Evolutionary conservation across 2,113 vertebrate species (phyloP).

Genomic region (Benitochromis conjunctus): DNA sequence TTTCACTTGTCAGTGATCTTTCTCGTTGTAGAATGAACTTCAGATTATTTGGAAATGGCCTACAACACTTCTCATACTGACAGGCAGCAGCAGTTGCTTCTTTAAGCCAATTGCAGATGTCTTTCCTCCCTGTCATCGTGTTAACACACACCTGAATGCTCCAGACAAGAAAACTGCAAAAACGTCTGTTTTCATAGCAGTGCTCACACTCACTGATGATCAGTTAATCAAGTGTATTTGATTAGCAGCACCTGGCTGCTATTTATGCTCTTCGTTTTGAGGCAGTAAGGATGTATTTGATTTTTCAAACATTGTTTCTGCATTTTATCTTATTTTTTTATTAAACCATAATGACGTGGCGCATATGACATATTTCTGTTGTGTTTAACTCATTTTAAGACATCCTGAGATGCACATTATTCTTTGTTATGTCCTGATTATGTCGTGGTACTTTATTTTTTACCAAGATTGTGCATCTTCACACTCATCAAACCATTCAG

Average conservation of each 20-base stretch:
- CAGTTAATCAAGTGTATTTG: background rate
- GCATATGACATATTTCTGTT: background rate
- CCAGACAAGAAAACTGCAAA: background rate
- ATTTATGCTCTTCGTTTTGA: background rate
- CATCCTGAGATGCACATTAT: background rate
- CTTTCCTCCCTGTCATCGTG: background rate
- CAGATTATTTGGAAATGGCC: background rate
- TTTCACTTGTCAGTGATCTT: background rate
- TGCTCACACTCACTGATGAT: background rate
- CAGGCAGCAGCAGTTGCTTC: background rate
- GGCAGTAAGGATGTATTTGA: background rate
- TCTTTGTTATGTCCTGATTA: background rate
- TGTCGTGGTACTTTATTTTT: background rate
- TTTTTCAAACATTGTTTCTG: background rate
- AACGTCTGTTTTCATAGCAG: background rate
- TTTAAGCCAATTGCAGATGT: background rate
- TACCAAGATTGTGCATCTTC: background rate
- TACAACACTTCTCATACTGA: background rate
- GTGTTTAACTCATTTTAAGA: background rate
- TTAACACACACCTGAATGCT: background rate
- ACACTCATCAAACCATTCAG: background rate
- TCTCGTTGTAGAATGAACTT: background rate
- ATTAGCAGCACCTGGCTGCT: background rate
- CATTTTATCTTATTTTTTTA: background rate
- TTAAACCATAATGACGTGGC: background rate